These are phyloP conservation scores for Urocynchramus pylzowi DNA, from an alignment of 2,113 vertebrate genomes.

Conservation along the genomic window DNA sequence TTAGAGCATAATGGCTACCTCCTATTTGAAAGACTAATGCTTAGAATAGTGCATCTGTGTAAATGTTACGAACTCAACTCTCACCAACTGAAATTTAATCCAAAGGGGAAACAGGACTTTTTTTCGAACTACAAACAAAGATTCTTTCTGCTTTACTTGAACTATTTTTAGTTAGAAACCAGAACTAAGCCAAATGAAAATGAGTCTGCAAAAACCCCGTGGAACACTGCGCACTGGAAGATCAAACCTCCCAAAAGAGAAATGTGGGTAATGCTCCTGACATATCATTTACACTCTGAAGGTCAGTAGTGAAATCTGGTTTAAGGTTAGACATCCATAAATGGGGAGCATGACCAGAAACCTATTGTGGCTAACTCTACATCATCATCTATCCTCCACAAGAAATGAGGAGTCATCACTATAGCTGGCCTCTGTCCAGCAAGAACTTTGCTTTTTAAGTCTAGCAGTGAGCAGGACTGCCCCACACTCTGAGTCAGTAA, in stretches of 20 bases:
- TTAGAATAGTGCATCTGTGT: background rate
- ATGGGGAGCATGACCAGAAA: background rate
- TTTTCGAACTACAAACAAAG: background rate
- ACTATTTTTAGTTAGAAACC: slow-evolving; percentile 23
- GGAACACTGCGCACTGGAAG: background rate
- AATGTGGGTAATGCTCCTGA: background rate
- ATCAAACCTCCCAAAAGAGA: background rate
- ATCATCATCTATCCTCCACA: background rate
- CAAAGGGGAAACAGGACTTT: background rate
- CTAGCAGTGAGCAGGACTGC: background rate
- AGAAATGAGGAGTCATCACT: background rate
- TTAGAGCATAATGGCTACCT: background rate
- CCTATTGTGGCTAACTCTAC: background rate
- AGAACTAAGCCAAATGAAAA: slow-evolving; percentile 33
- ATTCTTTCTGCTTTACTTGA: background rate
- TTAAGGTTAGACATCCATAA: background rate
- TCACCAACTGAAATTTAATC: background rate
- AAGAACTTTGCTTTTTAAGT: background rate
- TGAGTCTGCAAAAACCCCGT: background rate
- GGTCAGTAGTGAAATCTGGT: background rate
- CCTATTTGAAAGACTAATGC: background rate
- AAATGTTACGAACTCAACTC: background rate
- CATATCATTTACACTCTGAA: background rate
- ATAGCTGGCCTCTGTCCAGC: background rate
- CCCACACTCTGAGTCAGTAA: background rate